Percentiles rank a stretch among this genome's conserved stretches.
phyloP scores from a whole-genome alignment of 2,797 vertebrate species.

The Naso thynnoides region DNA sequence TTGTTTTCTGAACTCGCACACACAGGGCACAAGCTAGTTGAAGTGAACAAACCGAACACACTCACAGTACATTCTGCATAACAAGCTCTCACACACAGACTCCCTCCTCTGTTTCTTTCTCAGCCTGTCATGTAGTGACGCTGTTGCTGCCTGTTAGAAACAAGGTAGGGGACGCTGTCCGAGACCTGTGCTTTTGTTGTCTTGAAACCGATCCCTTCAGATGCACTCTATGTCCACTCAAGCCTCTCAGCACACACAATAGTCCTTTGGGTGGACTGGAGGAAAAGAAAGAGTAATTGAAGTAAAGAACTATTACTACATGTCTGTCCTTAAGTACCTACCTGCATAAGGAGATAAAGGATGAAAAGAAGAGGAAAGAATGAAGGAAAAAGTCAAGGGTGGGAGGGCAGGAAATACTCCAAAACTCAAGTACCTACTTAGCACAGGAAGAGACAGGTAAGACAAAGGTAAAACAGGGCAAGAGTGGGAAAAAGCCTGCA shows the following conservation, averaged over 20 bases:
- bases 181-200: constrained; percentile 79
- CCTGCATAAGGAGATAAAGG: constrained; percentile 70
- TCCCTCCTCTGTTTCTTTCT: constrained; percentile 29
- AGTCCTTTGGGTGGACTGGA: constrained; percentile 67
- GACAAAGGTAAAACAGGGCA: constrained; percentile 13
- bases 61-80: constrained; percentile 15
- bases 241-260: constrained; percentile 79
- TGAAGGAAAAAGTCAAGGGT: constrained; percentile 57
- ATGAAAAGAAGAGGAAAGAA: constrained; percentile 52
- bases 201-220: constrained; percentile 73
- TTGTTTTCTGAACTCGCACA: constrained; percentile 30
- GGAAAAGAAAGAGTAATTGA: constrained; percentile 70
- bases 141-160: constrained; percentile 60
- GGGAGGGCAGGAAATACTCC: constrained; percentile 66
- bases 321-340: constrained; percentile 71
- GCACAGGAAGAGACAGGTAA: constrained; percentile 48
- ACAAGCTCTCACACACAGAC: constrained; percentile 34
- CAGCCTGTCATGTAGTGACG: constrained; percentile 65
- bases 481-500: background rate
- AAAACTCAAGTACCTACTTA: constrained; percentile 64
- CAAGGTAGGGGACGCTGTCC: constrained; percentile 72
- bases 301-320: constrained; percentile 66
- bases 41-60: constrained; percentile 46
- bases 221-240: constrained; percentile 76
- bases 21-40: constrained; percentile 36